Base-by-base conservation (phyloP, 1,140 invertebrate genomes). In the Apolygus lucorum region DNA sequence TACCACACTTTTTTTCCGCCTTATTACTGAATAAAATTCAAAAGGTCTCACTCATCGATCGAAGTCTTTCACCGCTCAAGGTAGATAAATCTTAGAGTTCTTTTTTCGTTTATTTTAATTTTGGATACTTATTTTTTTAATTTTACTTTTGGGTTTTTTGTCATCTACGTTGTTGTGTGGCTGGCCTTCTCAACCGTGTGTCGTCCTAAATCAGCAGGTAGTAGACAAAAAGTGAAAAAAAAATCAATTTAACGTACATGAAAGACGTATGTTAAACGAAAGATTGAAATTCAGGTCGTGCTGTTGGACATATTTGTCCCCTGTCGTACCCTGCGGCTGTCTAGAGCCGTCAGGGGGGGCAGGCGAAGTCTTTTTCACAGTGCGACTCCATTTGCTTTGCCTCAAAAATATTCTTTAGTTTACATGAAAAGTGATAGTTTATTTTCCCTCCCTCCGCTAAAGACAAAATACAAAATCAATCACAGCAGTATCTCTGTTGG, bases 231-330 rank as follows among this genome's bases (percentile, higher is more conserved):
- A 59, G 22, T 59, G 22, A 22, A 11, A 17, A 59, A 59, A 24
- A 22, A 17, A 17, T 59, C n/a, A n/a, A n/a, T n/a, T n/a, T n/a
- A n/a, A n/a, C n/a, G n/a, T 59, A 59, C 11, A 21, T 59, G 22
- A 59, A 11, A 11, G 34, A 17, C 8, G 17, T 49, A 11, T 49
- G 8, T 11, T 8, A 49, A 49, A 49, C 8, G 34, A 49, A 49
- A 49, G 17, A 11, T 49, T 49, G 17, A 49, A 8, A 17, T 11
- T 11, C 4, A 24, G 22, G 22, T 13, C 11, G 54, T 22, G 22
- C 54, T 59, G 54, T 59, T 59, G 54, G 54, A 59, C 54, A 59
- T 4, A 22, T 59, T 14, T 59, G 54, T 59, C 54, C 54, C 54
- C 22, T 59, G 54, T 21, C 4, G 22, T 59, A 11, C 22, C 54